Percentiles rank a stretch among this genome's conserved stretches.
Evolutionary conservation across 1,140 invertebrate genomes (phyloP).

Genomic region (Trichonephila clavata): DNA sequence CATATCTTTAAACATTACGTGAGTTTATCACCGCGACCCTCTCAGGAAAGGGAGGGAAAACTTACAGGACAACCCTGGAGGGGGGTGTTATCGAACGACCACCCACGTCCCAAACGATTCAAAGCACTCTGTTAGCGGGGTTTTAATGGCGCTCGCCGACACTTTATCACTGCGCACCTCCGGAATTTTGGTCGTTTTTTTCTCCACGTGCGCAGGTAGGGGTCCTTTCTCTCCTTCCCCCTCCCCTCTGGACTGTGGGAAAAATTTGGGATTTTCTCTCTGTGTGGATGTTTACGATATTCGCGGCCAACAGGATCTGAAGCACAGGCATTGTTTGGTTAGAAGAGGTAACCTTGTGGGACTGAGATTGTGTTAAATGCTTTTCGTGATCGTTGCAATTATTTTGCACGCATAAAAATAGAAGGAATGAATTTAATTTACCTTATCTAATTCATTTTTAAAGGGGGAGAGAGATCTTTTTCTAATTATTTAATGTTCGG

Average conservation of each 20-base stretch:
- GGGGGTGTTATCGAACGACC: conserved; percentile 57
- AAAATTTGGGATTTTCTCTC: neutral
- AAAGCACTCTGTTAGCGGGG: conserved; percentile 42
- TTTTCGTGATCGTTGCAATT: neutral
- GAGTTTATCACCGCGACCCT: neutral
- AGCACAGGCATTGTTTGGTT: neutral
- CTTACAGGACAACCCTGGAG: neutral
- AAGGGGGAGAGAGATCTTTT: too few relatives aligned
- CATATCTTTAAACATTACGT: neutral
- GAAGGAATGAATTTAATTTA: too few relatives aligned
- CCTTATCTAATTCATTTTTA: too few relatives aligned
- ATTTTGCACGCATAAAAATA: too few relatives aligned
- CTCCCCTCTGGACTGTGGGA: neutral
- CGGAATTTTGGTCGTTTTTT: neutral
- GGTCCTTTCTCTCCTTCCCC: neutral
- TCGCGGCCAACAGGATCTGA: neutral
- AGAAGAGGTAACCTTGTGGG: neutral
- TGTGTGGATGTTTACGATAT: neutral
- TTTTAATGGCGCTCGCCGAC: conserved; percentile 45
- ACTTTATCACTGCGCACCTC: conserved; percentile 52
- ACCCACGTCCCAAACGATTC: conserved; percentile 52
- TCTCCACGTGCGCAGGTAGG: neutral
- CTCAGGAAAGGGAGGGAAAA: neutral
- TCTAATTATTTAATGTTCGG: too few relatives aligned
- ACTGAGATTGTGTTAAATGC: neutral